Evolutionary conservation across 2,797 vertebrate genomes (phyloP), one percentile per base, ranked within the genome.

Genomic region (Catamblyrhynchus diadema): DNA sequence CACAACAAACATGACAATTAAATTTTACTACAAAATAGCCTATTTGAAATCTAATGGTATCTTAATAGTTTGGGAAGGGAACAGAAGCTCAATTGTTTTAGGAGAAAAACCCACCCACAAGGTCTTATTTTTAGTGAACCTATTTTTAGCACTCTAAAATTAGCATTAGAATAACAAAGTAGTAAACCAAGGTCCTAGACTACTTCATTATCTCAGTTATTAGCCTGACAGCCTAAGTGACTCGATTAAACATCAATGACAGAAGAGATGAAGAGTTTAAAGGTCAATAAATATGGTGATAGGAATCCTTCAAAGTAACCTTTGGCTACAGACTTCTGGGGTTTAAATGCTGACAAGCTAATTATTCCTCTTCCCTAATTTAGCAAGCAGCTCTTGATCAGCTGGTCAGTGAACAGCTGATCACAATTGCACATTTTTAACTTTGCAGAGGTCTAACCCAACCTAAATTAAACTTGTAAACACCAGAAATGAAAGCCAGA

Each of bases 101-200:
- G 59, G 90, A 87, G 44, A 78, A 94, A 90, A 96, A 96, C 94
- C 96, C 94, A 97, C 97, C 97, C 97, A 96, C 94, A 75, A 50
- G 23, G 94, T 96, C 96, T 97, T 97, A 97, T 98, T 98, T 98
- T 98, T 97, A 98, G 97, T 94, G 95, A 97, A 96, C 82, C 98
- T 99, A 99, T 99, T 99, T 99, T 99, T 99, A 99, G 98, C 98
- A 97, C 98, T 97, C 98, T 98, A 99, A 99, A 99, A 98, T 98
- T 98, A 98, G 98, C 77, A 95, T 98, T 97, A 96, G 98, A 98
- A 98, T 98, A 98, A 98, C 98, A 97, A 96, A 96, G 96, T 94
- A 97, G 98, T 98, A 98, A 99, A 98, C 98, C 97, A 98, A 98
- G 98, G 98, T 98, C 98, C 98, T 99, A 98, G 98, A 97, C 97